Percentiles rank a stretch among this genome's conserved stretches.
Conservation (phyloP, 2,113 vertebrate genomes). For the Scophthalmus maximus region DNA sequence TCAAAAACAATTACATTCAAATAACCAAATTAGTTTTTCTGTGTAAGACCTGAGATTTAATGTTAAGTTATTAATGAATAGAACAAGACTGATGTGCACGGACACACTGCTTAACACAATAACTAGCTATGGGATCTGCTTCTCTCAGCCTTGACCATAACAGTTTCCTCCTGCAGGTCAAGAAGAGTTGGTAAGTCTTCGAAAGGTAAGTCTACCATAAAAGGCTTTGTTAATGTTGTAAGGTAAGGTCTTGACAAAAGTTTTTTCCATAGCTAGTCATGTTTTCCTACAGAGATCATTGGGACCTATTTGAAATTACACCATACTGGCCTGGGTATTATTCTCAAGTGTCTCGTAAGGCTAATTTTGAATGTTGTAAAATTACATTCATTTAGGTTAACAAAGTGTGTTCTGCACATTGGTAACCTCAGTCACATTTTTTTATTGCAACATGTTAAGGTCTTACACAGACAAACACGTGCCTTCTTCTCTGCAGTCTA, state of each 20-base stretch:
- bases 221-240: constrained; percentile 45
- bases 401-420: constrained; percentile 81
- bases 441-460: constrained; percentile 77
- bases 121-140: constrained; percentile 86
- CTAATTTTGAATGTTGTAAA: neutral
- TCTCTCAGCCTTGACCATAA: constrained; percentile 69
- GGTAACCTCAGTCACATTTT: constrained; percentile 55
- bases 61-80: constrained; percentile 55
- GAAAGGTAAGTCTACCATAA: constrained; percentile 73
- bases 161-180: constrained; percentile 66
- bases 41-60: constrained; percentile 87
- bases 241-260: constrained; percentile 73
- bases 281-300: constrained; percentile 49
- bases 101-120: constrained; percentile 74
- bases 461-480: constrained; percentile 91
- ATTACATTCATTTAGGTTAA: constrained; percentile 33
- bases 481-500: constrained; percentile 85
- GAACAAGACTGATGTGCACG: constrained; percentile 77
- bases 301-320: constrained; percentile 18
- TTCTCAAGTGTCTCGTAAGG: constrained; percentile 27
- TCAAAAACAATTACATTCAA: constrained; percentile 75
- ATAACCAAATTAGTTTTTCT: constrained; percentile 85
- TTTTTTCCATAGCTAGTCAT: constrained; percentile 86
- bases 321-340: neutral
- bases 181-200: constrained; percentile 72